phyloP scores from a whole-genome alignment of 2,797 vertebrate species.

The Microchirus variegatus region DNA sequence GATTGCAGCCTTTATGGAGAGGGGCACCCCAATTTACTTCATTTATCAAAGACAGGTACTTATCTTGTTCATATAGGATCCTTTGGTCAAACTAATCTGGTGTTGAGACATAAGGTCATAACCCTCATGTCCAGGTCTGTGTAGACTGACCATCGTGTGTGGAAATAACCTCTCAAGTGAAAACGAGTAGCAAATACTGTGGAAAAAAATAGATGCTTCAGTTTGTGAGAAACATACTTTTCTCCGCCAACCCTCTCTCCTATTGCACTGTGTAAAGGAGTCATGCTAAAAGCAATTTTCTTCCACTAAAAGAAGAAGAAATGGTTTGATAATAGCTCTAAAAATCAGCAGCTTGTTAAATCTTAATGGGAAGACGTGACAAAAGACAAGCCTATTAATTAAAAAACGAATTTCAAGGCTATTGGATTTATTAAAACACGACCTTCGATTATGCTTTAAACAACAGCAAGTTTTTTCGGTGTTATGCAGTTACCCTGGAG shows the following conservation, averaged over 20 bases:
- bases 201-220: constrained; percentile 22
- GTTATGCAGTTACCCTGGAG: no score
- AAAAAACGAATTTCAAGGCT: neutral
- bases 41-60: constrained; percentile 59
- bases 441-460: no score
- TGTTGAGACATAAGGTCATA: constrained; percentile 48
- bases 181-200: constrained; percentile 12
- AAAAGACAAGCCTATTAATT: constrained; percentile 2
- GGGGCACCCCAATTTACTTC: constrained; percentile 41
- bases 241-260: constrained; percentile 7
- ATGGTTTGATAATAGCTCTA: constrained; percentile 68
- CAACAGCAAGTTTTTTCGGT: no score
- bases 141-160: constrained; percentile 36
- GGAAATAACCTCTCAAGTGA: constrained; percentile 10
- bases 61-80: constrained; percentile 54
- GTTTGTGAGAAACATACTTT: constrained; percentile 27
- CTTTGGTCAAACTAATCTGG: constrained; percentile 37
- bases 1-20: constrained; percentile 43
- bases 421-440: neutral
- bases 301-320: constrained; percentile 61
- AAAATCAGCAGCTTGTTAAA: constrained; percentile 66
- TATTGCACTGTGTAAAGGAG: constrained; percentile 32
- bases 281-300: constrained; percentile 63
- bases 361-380: constrained; percentile 58
- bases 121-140: constrained; percentile 57